Base-by-base conservation (phyloP, 2,797 vertebrate species). In the Paramormyrops hopkinsi region DNA sequence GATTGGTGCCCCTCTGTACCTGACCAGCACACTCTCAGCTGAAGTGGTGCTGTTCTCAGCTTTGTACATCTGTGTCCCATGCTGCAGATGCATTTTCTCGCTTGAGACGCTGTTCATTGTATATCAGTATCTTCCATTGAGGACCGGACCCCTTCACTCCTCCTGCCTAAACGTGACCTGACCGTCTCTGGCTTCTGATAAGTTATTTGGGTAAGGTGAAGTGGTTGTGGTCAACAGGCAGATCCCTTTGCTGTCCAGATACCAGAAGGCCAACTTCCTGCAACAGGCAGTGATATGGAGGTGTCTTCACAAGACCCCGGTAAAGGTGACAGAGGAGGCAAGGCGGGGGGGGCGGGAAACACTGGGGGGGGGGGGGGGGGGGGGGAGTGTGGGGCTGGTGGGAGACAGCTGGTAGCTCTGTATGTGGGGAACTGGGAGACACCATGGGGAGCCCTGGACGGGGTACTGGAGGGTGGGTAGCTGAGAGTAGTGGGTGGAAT, bases 401-500 rank as follows among this genome's bases (percentile, higher is more conserved):
- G 25, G 69, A 88, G 22, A 90, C 93, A 93, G 92, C 90, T 90
- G 92, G 85, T 37, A 59, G 85, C 53, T 87, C 53, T 37, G 51
- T 84, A 22, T 82, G 84, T 56, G 84, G 19, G 37, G 82, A 51
- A 48, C 14, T 29, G 22, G 46, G 46, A 50, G 82, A 50, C 8
- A 25, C 73, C 17, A 41, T 44, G 44, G 37, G 19, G 73, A 44
- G 73, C 73, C 37, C 37, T 8, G 73, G 73, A 44, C 0, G 6
- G 33, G 69, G 73, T 14, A 37, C 12, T 73, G 73, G 4, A 2
- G 37, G 73, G 73, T 17, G 73, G 73, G 73, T 76, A 37, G 73
- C 4, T 44, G 14, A 19, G 62, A 69, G 8, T 14, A 69, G 62
- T 69, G 62, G 62, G 62, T 69, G 29, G 73, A 79, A 79, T 44